Base-by-base conservation (phyloP, 2,888 invertebrate species). In the Thymelicus acteon region DNA sequence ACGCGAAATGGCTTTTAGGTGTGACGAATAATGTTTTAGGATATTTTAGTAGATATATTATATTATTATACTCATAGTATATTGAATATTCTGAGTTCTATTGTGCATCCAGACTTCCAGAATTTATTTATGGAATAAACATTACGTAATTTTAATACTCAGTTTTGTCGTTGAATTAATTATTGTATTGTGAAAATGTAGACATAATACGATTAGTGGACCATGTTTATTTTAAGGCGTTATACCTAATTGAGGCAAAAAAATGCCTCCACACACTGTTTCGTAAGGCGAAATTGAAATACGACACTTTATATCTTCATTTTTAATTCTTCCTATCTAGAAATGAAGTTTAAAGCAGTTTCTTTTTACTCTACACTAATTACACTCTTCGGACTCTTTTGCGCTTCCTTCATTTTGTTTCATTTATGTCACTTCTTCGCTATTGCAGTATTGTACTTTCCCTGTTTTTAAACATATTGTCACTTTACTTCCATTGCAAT, bases 321-420 rank as follows among this genome's bases (percentile, higher is more conserved):
- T 89, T 90, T 90, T 88, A 90, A 89, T 87, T 87, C 84, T 81
- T 84, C 79, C 84, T 72, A 84, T 85, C 83, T 84, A 84, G 87
- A 85, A 85, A 85, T 82, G 80, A 85, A 87, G 87, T 90, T 87
- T 88, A 90, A 89, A 87, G 85, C 88, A 89, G 86, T 83, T 84
- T 85, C 89, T 91, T 88, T 89, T 90, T 87, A 83, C 85, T 74
- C 72, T 81, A 83, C 83, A 90, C 87, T 91, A 91, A 91, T 91
- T 90, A 86, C 89, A 89, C 89, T 90, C 87, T 87, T 89, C 83
- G 82, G 84, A 81, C 84, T 85, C 78, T 72, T 54, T 57, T 72
- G 76, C 77, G 75, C 72, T 74, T 75, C 57, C 66, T 73, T 75
- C 75, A 79, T 76, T 85, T 85, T 79, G 81, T 81, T 57, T 83